These are phyloP conservation scores for Tupaia chinensis DNA, from an alignment of 2,113 vertebrate genomes.

Conservation along the genomic window DNA sequence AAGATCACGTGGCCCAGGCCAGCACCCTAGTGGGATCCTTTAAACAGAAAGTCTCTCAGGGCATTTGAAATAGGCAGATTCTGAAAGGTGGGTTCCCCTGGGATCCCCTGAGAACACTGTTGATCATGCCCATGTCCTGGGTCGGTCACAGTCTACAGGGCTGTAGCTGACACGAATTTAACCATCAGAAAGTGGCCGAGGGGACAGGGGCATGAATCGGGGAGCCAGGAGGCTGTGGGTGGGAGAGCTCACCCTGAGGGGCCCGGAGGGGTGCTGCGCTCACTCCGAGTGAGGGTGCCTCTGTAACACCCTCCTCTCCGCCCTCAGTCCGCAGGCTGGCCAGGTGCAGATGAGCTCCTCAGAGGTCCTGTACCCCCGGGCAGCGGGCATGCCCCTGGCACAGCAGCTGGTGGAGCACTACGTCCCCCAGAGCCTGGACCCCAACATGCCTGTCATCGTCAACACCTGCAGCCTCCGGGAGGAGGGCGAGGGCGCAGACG, in stretches of 20 bases:
- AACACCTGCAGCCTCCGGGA: constrained; percentile 88
- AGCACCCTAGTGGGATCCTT: background rate
- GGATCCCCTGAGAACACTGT: background rate
- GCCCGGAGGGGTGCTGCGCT: background rate
- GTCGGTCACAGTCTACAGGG: background rate
- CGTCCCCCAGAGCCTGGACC: constrained; percentile 89
- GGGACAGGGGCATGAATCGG: background rate
- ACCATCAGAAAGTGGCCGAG: background rate
- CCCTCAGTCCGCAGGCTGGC: constrained; percentile 90
- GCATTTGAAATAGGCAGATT: background rate
- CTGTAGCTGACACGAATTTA: background rate
- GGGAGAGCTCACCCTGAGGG: background rate
- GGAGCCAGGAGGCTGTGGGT: background rate
- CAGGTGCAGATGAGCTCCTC: constrained; percentile 89
- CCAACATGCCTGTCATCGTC: constrained; percentile 89
- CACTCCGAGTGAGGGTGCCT: fast-evolving
- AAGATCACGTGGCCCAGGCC: background rate
- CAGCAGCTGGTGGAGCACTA: constrained; percentile 93
- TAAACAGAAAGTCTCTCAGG: background rate
- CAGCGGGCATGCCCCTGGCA: constrained; percentile 90
- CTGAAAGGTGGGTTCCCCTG: background rate
- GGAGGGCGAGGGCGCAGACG: constrained; percentile 78
- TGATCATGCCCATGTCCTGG: background rate
- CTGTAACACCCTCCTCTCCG: background rate
- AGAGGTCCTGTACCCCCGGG: constrained; percentile 90